Base-by-base conservation (phyloP, 2,888 invertebrate species). In the Agelastica alni region DNA sequence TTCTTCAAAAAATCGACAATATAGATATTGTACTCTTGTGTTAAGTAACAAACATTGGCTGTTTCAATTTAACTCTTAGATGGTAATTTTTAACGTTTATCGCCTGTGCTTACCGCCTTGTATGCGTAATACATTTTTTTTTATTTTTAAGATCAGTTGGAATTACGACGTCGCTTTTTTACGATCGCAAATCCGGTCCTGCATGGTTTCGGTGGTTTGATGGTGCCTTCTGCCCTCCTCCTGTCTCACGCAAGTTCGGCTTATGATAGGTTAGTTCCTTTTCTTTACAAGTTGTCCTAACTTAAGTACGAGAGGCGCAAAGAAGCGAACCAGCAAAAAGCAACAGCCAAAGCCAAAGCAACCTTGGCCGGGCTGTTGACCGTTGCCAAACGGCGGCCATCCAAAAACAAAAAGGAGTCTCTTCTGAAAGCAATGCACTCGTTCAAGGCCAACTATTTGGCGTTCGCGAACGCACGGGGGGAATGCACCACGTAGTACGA, bases 391-490 rank as follows among this genome's bases (percentile, higher is more conserved):
- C 75, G 75, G 63, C 59, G 60, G 49, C 66, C 68, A 69, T 71
- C 75, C 74, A 74, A 75, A 75, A 75, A 75, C 75, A 76, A 75
- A 76, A 76, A 76, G 75, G 75, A 70, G 62, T 51, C 52, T 43
- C 43, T 49, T 71, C 71, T 71, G 70, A 75, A 75, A 75, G 76
- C 76, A 77, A 76, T 76, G 76, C 75, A 77, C 76, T 77, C 76
- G 75, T 76, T 76, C 76, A 77, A 77, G 76, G 76, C 73, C 75
- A 76, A 73, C 74, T 75, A 74, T 76, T 76, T 71, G 76, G 76
- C 73, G 74, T 69, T 73, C 69, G 67, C 69, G 60, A 64, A 64
- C 37, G 37, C 37, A 49, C 54, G 45, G 62, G 64, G 64, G 66
- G 68, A 58, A 53, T 32, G 31, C 7, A 37, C 4, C 22, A 22